Evolutionary conservation across 2,113 vertebrate genomes (phyloP), one percentile per base, ranked within the genome.

Genomic region (Picathartes gymnocephalus): DNA sequence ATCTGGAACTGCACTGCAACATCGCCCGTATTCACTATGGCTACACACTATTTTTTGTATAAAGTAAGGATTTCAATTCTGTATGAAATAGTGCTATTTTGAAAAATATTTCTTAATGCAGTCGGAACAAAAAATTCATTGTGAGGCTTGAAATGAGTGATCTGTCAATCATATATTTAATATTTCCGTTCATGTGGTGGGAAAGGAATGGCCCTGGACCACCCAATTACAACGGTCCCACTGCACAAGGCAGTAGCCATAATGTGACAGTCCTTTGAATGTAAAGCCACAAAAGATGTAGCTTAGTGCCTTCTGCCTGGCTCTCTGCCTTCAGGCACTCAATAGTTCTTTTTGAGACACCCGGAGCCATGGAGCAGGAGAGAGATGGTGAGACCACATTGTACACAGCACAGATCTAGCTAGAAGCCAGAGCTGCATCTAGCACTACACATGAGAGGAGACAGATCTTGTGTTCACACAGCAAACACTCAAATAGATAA

Each of bases 161-260:
- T 27, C 53, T 77, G 17, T 11, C 57, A 72, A 40, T 57, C 42
- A 78, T 22, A 11, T 33, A 66, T 42, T 42, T 65, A 73, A 25
- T 81, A 61, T 66, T 90, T 79, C 70, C 47, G 12, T 85, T 79
- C 35, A 39, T 4, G 1, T 27, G 57, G 44, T 11, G 6, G 16
- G 31, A 62, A 62, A 54, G 24, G 20, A 85, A 64, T 22, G 5
- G 17, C 84, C 20, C 33, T 62, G 12, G n/a, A 31, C 28, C 20
- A 44, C 1, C 0, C 24, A 65, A 8, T 21, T 77, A 69, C 1
- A 2, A 65, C 4, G 3, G 21, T 33, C 23, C 10, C 21, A 37
- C 16, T 58, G 50, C 58, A 64, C 11, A 83, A 81, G 33, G n/a
- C 50, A 48, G 62, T 10, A 64, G n/a, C 28, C 37, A 33, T 30